Evolutionary conservation across 2,888 invertebrate genomes (phyloP).

Genomic region (Orthosia incerta): DNA sequence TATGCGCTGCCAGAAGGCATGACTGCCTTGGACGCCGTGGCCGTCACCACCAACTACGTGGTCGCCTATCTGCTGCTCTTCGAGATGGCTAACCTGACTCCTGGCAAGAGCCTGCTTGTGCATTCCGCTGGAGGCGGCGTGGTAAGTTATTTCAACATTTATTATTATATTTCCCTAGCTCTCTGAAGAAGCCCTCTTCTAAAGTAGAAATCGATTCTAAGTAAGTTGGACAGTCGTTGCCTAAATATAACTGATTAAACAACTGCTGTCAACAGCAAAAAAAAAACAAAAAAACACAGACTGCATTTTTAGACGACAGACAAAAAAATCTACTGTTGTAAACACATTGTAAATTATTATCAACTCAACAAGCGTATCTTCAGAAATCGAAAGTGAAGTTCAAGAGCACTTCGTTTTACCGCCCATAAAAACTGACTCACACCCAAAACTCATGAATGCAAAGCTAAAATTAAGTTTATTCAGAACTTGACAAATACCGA

Average conservation of each 20-base stretch:
- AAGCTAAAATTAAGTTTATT: conserved; percentile 59
- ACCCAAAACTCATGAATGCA: conserved; percentile 57
- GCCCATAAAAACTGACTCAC: conserved; percentile 41
- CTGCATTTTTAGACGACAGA: not conserved
- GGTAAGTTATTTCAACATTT: conserved; percentile 90
- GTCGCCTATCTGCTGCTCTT: conserved; percentile 96
- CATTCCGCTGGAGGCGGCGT: conserved; percentile 97
- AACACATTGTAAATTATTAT: not conserved
- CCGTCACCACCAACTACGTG: conserved; percentile 96
- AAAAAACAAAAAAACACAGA: not conserved
- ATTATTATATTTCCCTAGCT: not conserved
- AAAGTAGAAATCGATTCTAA: too few species aligned
- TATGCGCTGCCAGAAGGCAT: conserved; percentile 94
- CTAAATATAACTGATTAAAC: not conserved
- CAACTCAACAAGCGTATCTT: conserved; percentile 6
- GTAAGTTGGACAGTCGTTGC: too few species aligned
- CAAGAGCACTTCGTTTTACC: conserved; percentile 38
- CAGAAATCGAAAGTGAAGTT: conserved; percentile 50
- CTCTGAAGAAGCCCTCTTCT: not conserved
- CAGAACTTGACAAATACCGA: conserved; percentile 65
- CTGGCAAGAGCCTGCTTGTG: conserved; percentile 95
- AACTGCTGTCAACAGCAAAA: not conserved
- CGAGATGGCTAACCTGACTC: conserved; percentile 94
- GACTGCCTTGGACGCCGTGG: conserved; percentile 95
- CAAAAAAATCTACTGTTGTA: not conserved